Evolutionary conservation across 2,113 vertebrate genomes (phyloP).

Genomic region (Ahaetulla prasina): DNA sequence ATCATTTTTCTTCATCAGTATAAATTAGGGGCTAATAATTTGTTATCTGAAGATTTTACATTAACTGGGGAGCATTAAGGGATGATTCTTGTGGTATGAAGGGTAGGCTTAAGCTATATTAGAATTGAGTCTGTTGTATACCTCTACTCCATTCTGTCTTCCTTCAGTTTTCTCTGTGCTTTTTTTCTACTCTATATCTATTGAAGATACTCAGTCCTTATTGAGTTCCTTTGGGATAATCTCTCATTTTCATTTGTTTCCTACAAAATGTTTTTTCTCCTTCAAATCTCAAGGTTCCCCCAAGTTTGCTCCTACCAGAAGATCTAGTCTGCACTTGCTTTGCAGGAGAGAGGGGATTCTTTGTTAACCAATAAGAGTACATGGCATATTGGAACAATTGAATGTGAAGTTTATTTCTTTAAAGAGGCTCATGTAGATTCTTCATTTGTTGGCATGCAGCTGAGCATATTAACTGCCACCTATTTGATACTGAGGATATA

Average conservation of each 20-base stretch:
- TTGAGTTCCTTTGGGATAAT: not conserved
- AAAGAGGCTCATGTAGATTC: not conserved
- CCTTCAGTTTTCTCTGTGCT: not conserved
- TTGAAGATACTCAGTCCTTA: not conserved
- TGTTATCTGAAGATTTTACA: not conserved
- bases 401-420: not conserved
- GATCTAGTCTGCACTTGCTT: not conserved
- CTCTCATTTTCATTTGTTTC: not conserved
- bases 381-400: not conserved
- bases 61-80: not conserved
- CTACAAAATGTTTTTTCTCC: not conserved
- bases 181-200: not conserved
- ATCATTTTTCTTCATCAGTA: constrained; percentile 2
- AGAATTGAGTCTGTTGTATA: not conserved
- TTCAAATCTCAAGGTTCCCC: not conserved
- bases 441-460: not conserved
- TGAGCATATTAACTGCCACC: not conserved
- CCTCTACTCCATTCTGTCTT: not conserved
- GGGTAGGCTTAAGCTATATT: not conserved
- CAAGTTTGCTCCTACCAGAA: not conserved
- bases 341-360: not conserved
- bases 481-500: not conserved
- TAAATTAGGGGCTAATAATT: not conserved
- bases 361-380: not conserved
- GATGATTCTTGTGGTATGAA: not conserved